phyloP scores from a whole-genome alignment of 2,888 invertebrate genomes.

The Hyppa rectilinea region DNA sequence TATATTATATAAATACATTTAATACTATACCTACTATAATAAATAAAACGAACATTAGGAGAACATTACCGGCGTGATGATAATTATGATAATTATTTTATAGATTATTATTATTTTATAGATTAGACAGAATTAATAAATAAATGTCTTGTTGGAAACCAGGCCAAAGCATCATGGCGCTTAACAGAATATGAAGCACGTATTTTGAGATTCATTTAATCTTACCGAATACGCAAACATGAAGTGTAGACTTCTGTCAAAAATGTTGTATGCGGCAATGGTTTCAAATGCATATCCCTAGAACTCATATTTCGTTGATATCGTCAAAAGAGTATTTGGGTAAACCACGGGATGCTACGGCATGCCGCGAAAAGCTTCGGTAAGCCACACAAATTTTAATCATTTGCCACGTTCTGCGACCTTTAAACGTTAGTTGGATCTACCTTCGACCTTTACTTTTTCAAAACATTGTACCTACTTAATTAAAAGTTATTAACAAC shows the following conservation, averaged over 20 bases:
- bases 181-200: background rate
- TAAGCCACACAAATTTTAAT: background rate
- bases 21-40: too few species aligned
- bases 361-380: background rate
- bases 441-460: background rate
- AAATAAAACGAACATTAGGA: too few species aligned
- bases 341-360: background rate
- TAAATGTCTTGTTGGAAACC: background rate
- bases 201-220: background rate
- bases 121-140: too few species aligned
- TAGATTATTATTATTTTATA: background rate
- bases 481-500: constrained; percentile 22
- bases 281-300: background rate
- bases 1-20: too few species aligned
- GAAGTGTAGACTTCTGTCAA: too few species aligned
- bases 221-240: background rate
- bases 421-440: background rate
- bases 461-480: background rate
- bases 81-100: too few species aligned
- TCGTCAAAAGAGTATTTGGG: background rate
- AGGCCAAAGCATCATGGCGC: too few species aligned
- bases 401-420: background rate
- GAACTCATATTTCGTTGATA: background rate
- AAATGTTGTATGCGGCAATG: too few species aligned
- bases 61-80: too few species aligned